Percentiles rank a stretch among this genome's conserved stretches.
phyloP scores from a whole-genome alignment of 2,113 vertebrate genomes.

The Oncorhynchus keta region DNA sequence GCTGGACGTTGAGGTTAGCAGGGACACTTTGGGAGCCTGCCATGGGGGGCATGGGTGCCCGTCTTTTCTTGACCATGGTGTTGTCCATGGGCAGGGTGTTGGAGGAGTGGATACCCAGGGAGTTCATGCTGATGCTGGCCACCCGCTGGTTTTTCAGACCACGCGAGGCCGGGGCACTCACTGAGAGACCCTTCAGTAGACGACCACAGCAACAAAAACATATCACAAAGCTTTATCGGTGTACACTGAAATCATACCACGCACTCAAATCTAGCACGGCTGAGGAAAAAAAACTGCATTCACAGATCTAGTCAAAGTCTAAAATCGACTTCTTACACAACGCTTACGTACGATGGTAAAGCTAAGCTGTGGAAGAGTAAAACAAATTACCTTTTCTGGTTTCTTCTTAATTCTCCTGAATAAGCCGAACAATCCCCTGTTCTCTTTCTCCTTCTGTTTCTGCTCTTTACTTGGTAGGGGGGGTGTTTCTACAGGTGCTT shows the following conservation, averaged over 20 bases:
- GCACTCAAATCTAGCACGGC: not conserved
- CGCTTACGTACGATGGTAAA: not conserved
- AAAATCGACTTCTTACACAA: not conserved
- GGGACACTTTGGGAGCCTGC: constrained; percentile 69
- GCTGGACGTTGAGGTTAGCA: constrained; percentile 57
- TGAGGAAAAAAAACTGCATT: not conserved
- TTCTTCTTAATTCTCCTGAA: constrained; percentile 88
- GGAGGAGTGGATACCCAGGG: constrained; percentile 67
- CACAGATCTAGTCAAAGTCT: not conserved
- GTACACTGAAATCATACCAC: not conserved
- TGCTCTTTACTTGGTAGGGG: constrained; percentile 71
- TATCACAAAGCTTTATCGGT: not conserved
- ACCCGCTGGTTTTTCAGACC: constrained; percentile 71
- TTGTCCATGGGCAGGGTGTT: constrained; percentile 68
- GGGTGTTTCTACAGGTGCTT: not conserved
- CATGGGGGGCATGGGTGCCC: constrained; percentile 84
- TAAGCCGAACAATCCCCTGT: constrained; percentile 84
- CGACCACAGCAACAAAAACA: not conserved
- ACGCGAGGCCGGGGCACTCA: constrained; percentile 79
- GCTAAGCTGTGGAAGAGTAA: not conserved
- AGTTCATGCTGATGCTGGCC: constrained; percentile 37
- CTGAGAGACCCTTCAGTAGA: constrained; percentile 67
- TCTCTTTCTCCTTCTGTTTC: constrained; percentile 79
- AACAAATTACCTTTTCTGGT: constrained; percentile 73
- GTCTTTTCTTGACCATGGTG: constrained; percentile 83